phyloP scores from a whole-genome alignment of 2,888 invertebrate genomes.

The Drosophila buzzatii region DNA sequence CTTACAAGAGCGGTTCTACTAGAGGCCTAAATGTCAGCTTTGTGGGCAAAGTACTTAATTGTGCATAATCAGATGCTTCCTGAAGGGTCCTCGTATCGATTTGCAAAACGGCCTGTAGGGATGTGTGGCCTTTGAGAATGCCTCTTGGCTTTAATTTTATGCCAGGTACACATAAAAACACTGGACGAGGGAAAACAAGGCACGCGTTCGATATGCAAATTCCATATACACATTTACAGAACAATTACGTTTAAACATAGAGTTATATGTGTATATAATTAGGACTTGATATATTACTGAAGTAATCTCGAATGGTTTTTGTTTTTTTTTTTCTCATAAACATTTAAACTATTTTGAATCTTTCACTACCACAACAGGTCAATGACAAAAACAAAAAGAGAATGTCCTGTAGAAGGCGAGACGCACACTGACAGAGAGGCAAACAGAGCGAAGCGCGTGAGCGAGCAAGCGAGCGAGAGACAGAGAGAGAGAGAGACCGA shows the following conservation, averaged over 20 bases:
- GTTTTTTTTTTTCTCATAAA: neutral
- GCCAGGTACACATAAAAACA: slow-evolving; percentile 54
- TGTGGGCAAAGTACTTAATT: slow-evolving; percentile 18
- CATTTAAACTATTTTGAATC: slow-evolving; percentile 28
- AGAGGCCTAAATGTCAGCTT: neutral
- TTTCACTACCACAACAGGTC: slow-evolving; percentile 70
- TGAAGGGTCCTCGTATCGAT: slow-evolving; percentile 50
- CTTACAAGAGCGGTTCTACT: neutral
- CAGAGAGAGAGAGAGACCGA: slow-evolving; percentile 3
- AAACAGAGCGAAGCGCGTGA: neutral
- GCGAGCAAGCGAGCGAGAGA: slow-evolving; percentile 6
- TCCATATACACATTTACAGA: neutral
- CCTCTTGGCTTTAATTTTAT: slow-evolving; percentile 47
- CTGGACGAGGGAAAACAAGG: slow-evolving; percentile 2
- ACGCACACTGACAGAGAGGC: slow-evolving; percentile 5
- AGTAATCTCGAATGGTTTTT: neutral
- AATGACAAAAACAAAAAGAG: slow-evolving; percentile 75
- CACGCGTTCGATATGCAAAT: neutral
- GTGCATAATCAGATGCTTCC: slow-evolving; percentile 18
- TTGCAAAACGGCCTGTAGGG: slow-evolving; percentile 35
- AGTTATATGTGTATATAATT: neutral
- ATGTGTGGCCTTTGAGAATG: slow-evolving; percentile 42
- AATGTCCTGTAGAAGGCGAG: slow-evolving; percentile 48
- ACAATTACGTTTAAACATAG: no score
- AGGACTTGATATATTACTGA: neutral